Evolutionary conservation across 2,797 vertebrate species (phyloP), one percentile per base, ranked within the genome.

Genomic region (Cirrhinus molitorella): DNA sequence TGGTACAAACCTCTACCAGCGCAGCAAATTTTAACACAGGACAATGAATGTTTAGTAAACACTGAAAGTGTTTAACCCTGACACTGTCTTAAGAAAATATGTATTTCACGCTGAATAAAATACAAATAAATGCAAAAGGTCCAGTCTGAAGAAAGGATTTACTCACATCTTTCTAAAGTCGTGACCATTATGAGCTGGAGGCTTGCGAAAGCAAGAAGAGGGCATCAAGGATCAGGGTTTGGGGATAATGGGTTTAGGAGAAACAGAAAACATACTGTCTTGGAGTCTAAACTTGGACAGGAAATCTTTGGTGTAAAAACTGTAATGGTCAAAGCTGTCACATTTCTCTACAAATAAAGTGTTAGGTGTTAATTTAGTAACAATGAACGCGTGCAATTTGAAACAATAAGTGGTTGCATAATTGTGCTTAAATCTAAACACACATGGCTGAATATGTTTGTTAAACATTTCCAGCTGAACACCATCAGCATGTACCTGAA

Each of bases 301-400:
- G 51, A 74, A 74, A 71, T 76, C 21, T 21, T 61, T 61, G 13
- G 57, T 61, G 57, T 61, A 28, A 61, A 61, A 61, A 61, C 23
- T 55, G 31, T n/a, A 55, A 37, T 40, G 34, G 31, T 21, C n/a
- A 57, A 75, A 55, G 1, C n/a, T 55, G 19, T 23, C 3, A 43
- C 12, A 1, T 57, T 40, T 57, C 51, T 51, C 17, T 31, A 3
- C 25, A 34, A 73, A 53, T 8, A 8, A 53, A 55, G 17, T 37
- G 6, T n/a, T 34, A 4, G 5, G n/a, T 11, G 17, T 40, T 37
- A 12, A 66, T 25, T 17, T 1, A 47, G 31, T 11, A 65, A 65
- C 28, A 70, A 14, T 45, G n/a, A 47, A 25, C 25, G 40, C 45
- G 70, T 31, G 47, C 17, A 21, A 49, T 51, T 51, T 13, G 25